phyloP scores from a whole-genome alignment of 2,797 vertebrate genomes.

The Poeciliopsis gracilis region DNA sequence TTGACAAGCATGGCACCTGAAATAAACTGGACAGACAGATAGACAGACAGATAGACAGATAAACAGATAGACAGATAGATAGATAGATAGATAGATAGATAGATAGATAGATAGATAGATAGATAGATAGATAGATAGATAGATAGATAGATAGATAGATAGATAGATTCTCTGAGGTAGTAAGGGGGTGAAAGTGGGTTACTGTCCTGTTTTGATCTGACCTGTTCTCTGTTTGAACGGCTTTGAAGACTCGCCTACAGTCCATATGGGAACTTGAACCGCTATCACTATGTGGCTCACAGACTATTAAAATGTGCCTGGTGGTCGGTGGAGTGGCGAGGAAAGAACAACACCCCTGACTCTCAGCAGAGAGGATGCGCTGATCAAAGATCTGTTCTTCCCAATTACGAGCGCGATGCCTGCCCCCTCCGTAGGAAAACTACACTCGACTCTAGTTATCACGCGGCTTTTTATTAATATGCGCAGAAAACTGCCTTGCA shows the following conservation, averaged over 20 bases:
- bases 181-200: conserved; percentile 31
- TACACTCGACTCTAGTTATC: conserved; percentile 25
- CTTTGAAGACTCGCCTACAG: conserved; percentile 33
- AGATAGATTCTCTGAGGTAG: neutral
- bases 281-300: conserved; percentile 55
- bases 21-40: conserved; percentile 13
- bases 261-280: conserved; percentile 57
- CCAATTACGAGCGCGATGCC: conserved; percentile 40
- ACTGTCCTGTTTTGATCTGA: conserved; percentile 40
- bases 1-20: neutral
- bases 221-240: conserved; percentile 35
- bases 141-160: conserved; percentile 23
- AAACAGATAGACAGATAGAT: conserved; percentile 23
- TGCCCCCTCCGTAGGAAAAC: conserved; percentile 19
- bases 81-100: conserved; percentile 28
- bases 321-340: conserved; percentile 62
- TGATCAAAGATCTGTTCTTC: conserved; percentile 54
- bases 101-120: conserved; percentile 19
- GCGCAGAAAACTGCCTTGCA: conserved; percentile 21
- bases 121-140: conserved; percentile 21
- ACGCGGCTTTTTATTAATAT: conserved; percentile 7
- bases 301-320: conserved; percentile 72
- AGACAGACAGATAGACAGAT: conserved; percentile 17
- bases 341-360: conserved; percentile 75
- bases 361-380: conserved; percentile 42